Percentiles rank a stretch among this genome's conserved stretches.
Evolutionary conservation across 2,797 vertebrate genomes (phyloP).

Genomic region (Phataginus tetradactyla): DNA sequence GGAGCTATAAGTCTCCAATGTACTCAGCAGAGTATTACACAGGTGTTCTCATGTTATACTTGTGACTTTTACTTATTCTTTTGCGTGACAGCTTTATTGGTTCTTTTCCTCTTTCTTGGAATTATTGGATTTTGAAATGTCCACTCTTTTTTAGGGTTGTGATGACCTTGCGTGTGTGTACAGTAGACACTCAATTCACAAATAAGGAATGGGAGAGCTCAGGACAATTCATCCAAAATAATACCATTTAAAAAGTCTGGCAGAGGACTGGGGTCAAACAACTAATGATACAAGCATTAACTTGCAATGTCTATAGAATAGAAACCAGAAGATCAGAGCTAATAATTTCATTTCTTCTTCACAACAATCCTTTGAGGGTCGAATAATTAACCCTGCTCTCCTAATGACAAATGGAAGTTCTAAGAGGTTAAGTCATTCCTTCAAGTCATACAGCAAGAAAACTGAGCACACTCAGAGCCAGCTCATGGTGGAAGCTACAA

Average conservation of each 20-base stretch:
- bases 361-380: not conserved
- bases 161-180: not conserved
- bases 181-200: not conserved
- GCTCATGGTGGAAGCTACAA: not conserved
- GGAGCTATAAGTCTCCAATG: not conserved
- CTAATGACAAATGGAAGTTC: not conserved
- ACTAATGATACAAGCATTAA: not conserved
- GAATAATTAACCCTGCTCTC: slow-evolving; percentile 22
- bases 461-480: not conserved
- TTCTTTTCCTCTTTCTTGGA: not conserved
- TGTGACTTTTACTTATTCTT: slow-evolving; percentile 6
- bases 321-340: not conserved
- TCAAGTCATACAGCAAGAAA: not conserved
- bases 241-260: not conserved
- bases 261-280: not conserved
- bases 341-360: slow-evolving; percentile 20
- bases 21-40: not conserved
- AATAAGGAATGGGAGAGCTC: not conserved
- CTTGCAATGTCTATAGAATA: not conserved
- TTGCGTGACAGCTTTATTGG: not conserved
- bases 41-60: not conserved
- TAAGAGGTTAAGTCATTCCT: not conserved
- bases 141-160: not conserved
- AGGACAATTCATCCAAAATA: not conserved
- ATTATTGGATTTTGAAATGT: not conserved